A percentile compares a stretch with the other conserved stretches of the same genome.
Evolutionary conservation across 1,140 invertebrate species (phyloP).

Genomic region (Acromyrmex charruanus): DNA sequence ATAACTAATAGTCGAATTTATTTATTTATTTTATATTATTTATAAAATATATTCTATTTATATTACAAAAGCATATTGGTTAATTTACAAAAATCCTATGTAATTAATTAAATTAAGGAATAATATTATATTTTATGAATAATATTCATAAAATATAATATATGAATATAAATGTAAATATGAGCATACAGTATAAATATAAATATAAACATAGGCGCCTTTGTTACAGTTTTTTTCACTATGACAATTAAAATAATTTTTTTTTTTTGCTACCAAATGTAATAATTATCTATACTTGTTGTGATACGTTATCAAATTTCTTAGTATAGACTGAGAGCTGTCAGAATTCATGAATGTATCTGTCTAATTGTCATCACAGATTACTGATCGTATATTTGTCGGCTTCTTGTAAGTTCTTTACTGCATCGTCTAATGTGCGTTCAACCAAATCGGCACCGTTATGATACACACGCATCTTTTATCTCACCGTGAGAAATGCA

Average conservation of each 20-base stretch:
- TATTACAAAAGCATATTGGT: no score
- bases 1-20: background rate
- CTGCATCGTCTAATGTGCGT: background rate
- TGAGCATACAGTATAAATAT: no score
- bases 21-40: background rate
- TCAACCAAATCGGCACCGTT: constrained; percentile 52
- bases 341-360: background rate
- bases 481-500: constrained; percentile 70
- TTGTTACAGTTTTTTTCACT: background rate
- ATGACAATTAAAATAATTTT: background rate
- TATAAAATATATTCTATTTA: background rate
- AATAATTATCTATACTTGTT: background rate
- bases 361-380: constrained; percentile 21
- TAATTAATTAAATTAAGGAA: no score
- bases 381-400: background rate
- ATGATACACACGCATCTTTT: constrained; percentile 61
- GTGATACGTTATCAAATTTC: constrained; percentile 7
- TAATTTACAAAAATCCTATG: no score
- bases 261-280: background rate
- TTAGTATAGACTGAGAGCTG: background rate
- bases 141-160: no score
- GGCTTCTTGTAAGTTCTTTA: constrained; percentile 15
- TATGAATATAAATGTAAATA: no score
- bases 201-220: background rate
- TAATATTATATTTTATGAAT: no score